Conservation (phyloP, 2,113 vertebrate genomes). For the Perognathus longimembris region DNA sequence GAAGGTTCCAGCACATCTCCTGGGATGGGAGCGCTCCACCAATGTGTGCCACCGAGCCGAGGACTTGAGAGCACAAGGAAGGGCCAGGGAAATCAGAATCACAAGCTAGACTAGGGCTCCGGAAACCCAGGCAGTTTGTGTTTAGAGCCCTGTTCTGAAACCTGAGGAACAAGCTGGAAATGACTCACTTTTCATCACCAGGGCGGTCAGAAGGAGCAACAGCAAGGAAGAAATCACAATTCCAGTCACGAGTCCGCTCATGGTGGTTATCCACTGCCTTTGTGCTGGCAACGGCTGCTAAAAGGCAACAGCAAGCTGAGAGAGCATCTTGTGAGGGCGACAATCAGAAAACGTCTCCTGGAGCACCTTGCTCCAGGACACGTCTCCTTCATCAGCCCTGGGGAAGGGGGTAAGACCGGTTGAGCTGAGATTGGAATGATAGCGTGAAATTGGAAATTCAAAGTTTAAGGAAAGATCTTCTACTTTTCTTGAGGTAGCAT, state of each 20-base stretch:
- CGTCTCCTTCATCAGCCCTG: not conserved
- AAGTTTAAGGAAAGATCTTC: not conserved
- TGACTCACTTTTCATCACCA: constrained; percentile 78
- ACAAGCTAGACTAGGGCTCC: rapidly evolving
- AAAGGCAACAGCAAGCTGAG: constrained; percentile 48
- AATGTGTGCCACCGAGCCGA: not conserved
- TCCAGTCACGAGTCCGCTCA: constrained; percentile 18
- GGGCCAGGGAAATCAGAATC: not conserved
- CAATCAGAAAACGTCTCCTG: not conserved
- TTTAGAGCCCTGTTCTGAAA: not conserved
- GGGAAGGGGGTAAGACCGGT: not conserved
- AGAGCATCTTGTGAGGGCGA: constrained; percentile 30
- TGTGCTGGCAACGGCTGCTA: not conserved
- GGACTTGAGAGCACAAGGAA: not conserved
- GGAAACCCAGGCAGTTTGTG: not conserved
- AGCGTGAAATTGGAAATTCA: not conserved
- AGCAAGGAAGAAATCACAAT: not conserved
- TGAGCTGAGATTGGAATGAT: not conserved
- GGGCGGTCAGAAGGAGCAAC: constrained; percentile 59
- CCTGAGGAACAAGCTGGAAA: not conserved
- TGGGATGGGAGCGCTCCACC: not conserved
- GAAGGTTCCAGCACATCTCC: too few species aligned
- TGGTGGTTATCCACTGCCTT: rapidly evolving
- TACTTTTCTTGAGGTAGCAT: not conserved
- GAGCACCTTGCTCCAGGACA: not conserved